Conservation (phyloP, 2,113 vertebrate genomes). For the Callaeas wilsoni region DNA sequence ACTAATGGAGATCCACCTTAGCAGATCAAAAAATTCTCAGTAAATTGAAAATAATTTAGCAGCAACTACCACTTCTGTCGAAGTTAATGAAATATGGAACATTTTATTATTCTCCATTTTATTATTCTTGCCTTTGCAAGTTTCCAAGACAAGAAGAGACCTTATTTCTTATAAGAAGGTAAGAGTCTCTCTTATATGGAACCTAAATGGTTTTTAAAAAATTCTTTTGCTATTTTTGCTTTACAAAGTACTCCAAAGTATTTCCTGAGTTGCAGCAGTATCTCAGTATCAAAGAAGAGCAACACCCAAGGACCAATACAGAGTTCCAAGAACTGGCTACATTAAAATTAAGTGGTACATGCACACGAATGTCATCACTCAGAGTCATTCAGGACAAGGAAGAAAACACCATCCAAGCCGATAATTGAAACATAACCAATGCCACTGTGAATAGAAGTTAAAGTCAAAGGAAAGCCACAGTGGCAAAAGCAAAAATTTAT, state of each 20-base stretch:
- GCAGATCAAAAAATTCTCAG: neutral
- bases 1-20: neutral
- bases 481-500: neutral
- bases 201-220: neutral
- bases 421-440: neutral
- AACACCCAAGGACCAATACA: neutral
- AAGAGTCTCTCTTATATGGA: neutral
- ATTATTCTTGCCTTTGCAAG: neutral
- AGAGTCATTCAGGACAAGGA: neutral
- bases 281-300: neutral
- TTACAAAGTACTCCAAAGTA: neutral
- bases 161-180: neutral
- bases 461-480: neutral
- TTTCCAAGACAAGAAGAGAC: neutral
- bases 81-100: neutral
- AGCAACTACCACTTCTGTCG: neutral
- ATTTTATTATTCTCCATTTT: neutral
- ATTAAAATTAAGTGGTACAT: neutral
- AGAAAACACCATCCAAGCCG: neutral
- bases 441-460: neutral
- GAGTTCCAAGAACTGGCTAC: neutral
- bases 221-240: neutral
- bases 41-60: neutral
- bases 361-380: neutral
- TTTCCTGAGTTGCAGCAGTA: neutral